Conservation (phyloP, 2,888 invertebrate genomes). For the Phortica okadai region DNA sequence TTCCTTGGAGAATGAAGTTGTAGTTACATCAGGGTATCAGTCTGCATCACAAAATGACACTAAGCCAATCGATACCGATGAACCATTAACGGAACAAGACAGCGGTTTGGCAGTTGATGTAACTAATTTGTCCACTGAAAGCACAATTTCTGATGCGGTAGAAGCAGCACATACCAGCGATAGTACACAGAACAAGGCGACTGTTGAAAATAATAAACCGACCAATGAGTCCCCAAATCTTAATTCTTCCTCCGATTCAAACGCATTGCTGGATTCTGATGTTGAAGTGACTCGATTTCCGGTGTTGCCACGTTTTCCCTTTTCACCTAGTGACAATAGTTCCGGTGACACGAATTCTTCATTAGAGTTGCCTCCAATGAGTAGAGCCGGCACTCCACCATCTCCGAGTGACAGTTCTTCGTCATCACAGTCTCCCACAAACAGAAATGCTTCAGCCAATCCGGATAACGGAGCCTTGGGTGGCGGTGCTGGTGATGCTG, state of each 20-base stretch:
- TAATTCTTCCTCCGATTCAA: no score
- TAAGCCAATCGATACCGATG: neutral
- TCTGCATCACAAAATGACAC: neutral
- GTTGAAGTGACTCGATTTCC: no score
- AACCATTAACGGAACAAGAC: neutral
- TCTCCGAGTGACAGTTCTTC: no score
- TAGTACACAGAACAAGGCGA: neutral
- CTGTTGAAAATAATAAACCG: no score
- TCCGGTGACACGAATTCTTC: no score
- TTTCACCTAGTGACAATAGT: no score
- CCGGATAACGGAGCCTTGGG: neutral
- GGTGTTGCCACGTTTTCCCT: no score
- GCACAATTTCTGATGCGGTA: neutral
- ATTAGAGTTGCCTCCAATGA: no score
- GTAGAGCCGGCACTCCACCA: no score
- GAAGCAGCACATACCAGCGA: neutral
- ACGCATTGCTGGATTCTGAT: no score
- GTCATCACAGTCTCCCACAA: neutral
- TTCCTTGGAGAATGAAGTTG: neutral
- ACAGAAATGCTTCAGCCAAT: neutral
- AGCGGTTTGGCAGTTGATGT: neutral
- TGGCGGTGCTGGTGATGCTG: constrained; percentile 30
- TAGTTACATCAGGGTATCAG: neutral
- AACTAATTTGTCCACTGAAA: neutral
- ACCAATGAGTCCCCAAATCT: no score